Evolutionary conservation across 2,797 vertebrate genomes (phyloP), one percentile per base, ranked within the genome.

Genomic region (Leuciscus waleckii): DNA sequence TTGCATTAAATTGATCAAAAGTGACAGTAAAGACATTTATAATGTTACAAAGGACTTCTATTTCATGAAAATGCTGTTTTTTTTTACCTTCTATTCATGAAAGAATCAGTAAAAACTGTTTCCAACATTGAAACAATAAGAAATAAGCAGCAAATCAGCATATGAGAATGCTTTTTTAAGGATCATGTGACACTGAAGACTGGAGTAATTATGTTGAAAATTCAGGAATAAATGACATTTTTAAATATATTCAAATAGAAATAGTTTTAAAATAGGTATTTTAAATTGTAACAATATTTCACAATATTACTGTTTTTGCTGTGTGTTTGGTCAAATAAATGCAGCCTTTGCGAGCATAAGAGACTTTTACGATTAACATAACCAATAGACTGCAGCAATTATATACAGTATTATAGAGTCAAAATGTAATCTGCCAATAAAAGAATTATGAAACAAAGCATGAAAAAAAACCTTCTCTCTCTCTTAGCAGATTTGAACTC

Each of bases 81-180:
- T 29, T 51, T 54, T 23, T 35, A 75, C 11, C 19, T 65, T 67
- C 23, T 81, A 54, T 56, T 74, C 71, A 58, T 54, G n/a, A n/a
- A 63, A 41, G n/a, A 74, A 51, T 56, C 54, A 23, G 21, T 56
- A 4, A 23, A 56, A 56, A n/a, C 21, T 58, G 21, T 58, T 58
- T n/a, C 5, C 26, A 63, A 29, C 26, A 32, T 63, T 29, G 58
- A 26, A 63, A 29, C 13, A 61, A 61, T 26, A 26, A 13, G 58
- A 61, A 63, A 63, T 63, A 29, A 29, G 58, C n/a, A 26, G n/a
- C 23, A 71, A 71, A 71, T 16, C 69, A 71, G 13, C 13, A 46
- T 71, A 19, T 46, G 17, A 46, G 1, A 73, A 49, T 17, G 1
- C 26, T 17, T 46, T 73, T n/a, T 29, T 14, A 43, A 29, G 13